Evolutionary conservation across 2,888 invertebrate species (phyloP).

Genomic region (Saturnia pavonia): DNA sequence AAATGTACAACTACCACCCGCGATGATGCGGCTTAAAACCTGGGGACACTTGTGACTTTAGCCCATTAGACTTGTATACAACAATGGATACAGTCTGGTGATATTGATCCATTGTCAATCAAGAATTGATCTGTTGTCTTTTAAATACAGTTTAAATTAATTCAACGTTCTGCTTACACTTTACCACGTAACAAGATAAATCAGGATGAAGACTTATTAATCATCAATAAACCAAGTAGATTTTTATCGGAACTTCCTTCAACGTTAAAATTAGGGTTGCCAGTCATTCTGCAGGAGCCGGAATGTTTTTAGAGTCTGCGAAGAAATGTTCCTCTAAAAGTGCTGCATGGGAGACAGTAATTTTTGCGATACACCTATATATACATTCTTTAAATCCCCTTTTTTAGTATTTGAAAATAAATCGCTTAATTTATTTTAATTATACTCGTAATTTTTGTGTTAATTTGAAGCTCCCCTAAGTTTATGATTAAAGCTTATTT

Average conservation of each 20-base stretch:
- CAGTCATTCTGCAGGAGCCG: neutral
- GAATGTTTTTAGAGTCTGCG: neutral
- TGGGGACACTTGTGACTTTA: too few relatives aligned
- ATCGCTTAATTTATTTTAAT: too few relatives aligned
- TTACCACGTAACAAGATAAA: conserved; percentile 9
- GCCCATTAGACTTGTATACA: too few relatives aligned
- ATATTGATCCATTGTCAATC: too few relatives aligned
- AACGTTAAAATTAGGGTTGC: neutral
- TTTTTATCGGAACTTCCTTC: conserved; percentile 33
- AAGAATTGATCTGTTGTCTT: too few relatives aligned
- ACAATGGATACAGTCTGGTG: neutral
- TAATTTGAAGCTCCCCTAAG: too few relatives aligned
- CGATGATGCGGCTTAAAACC: too few relatives aligned
- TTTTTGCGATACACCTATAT: neutral
- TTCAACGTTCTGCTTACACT: neutral
- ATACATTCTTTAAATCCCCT: too few relatives aligned
- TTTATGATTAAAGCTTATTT: too few relatives aligned
- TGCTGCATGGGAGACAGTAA: neutral
- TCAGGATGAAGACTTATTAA: conserved; percentile 31
- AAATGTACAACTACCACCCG: too few relatives aligned
- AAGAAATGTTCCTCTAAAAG: neutral
- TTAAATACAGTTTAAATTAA: neutral
- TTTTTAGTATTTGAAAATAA: too few relatives aligned
- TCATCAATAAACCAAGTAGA: conserved; percentile 43
- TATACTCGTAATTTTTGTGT: too few relatives aligned